phyloP scores from a whole-genome alignment of 2,797 vertebrate species.

The Schizothorax lantsangensis region DNA sequence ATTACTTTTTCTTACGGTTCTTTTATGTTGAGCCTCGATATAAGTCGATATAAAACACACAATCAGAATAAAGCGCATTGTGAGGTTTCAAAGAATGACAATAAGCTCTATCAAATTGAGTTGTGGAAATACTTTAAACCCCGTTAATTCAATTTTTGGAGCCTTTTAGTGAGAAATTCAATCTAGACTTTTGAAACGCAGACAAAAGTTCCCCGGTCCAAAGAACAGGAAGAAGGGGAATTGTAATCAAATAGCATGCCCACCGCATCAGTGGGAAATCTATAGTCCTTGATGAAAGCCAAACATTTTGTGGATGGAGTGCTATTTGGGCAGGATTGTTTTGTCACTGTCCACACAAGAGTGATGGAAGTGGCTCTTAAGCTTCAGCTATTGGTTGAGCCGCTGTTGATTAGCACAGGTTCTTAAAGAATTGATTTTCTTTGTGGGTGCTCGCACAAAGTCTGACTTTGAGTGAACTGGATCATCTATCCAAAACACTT shows the following conservation, averaged over 20 bases:
- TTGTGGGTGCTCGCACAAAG: background rate
- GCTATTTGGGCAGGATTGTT: constrained; percentile 47
- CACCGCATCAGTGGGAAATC: constrained; percentile 42
- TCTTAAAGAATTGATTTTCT: constrained; percentile 42
- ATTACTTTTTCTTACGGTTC: background rate
- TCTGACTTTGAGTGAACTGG: background rate
- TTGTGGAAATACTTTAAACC: constrained; percentile 35
- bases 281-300: constrained; percentile 50
- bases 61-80: constrained; percentile 19
- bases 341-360: constrained; percentile 45
- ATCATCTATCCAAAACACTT: background rate
- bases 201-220: constrained; percentile 20
- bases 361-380: constrained; percentile 17
- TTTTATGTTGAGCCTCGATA: background rate
- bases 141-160: constrained; percentile 24
- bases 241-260: constrained; percentile 48
- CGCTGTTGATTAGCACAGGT: constrained; percentile 28
- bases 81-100: constrained; percentile 13
- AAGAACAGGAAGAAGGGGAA: constrained; percentile 32
- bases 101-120: background rate
- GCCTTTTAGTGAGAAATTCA: constrained; percentile 41
- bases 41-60: background rate
- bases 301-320: constrained; percentile 50
- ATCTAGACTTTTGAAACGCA: constrained; percentile 30
- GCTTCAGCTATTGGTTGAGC: constrained; percentile 27